A percentile compares a stretch with the other conserved stretches of the same genome.
Evolutionary conservation across 2,797 vertebrate genomes (phyloP).

Genomic region (Ambastaia sidthimunki): DNA sequence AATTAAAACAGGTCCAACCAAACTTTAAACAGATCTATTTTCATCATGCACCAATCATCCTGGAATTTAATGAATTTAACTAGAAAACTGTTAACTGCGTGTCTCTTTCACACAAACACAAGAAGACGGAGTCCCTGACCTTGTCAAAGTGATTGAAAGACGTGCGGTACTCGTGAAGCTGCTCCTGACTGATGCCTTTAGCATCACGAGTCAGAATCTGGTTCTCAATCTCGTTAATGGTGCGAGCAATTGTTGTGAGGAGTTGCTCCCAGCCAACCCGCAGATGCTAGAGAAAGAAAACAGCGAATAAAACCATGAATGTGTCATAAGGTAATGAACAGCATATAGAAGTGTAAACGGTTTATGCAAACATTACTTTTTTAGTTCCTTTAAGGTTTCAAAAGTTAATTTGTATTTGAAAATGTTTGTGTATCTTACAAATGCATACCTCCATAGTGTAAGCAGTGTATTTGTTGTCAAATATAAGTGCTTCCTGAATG

Average conservation of each 20-base stretch:
- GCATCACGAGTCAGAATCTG: constrained; percentile 96
- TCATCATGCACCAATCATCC: constrained; percentile 10
- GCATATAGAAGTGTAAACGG: too few relatives aligned
- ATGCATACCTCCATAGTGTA: constrained; percentile 92
- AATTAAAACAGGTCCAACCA: constrained; percentile 10
- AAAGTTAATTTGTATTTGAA: too few relatives aligned
- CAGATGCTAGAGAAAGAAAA: constrained; percentile 80
- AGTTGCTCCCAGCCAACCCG: constrained; percentile 97
- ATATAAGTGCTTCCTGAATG: constrained; percentile 96
- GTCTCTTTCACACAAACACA: neutral
- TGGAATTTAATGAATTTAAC: constrained; percentile 21
- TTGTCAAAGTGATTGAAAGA: constrained; percentile 99
- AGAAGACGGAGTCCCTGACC: constrained; percentile 74
- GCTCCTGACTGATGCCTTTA: constrained; percentile 98
- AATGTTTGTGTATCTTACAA: neutral
- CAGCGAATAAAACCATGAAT: neutral
- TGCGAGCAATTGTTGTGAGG: constrained; percentile 92
- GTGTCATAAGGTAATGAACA: neutral
- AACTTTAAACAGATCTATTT: constrained; percentile 16
- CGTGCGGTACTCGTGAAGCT: constrained; percentile 91
- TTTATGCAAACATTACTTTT: too few relatives aligned
- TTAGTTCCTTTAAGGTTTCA: too few relatives aligned
- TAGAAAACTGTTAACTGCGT: neutral
- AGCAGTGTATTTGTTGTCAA: constrained; percentile 94
- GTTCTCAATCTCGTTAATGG: constrained; percentile 96